Evolutionary conservation across 1,140 invertebrate species (phyloP).

Genomic region (Episyrphus balteatus): DNA sequence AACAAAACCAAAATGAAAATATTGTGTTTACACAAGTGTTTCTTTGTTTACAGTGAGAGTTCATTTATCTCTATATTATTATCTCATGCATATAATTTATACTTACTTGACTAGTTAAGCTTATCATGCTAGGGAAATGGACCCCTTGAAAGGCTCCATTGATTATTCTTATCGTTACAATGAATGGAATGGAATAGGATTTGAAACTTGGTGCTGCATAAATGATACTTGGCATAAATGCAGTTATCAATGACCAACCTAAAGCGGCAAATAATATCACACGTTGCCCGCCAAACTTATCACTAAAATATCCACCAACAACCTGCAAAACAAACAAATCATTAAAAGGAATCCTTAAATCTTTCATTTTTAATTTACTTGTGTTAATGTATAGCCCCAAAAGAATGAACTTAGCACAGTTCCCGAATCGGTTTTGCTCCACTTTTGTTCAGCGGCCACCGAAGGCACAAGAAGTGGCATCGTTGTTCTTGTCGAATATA

Average conservation of each 20-base stretch:
- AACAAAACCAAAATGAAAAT: no score
- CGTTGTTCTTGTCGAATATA: conserved; percentile 57
- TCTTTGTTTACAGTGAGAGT: neutral
- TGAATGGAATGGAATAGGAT: conserved; percentile 44
- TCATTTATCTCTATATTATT: neutral
- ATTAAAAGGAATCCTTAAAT: neutral
- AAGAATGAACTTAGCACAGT: conserved; percentile 64
- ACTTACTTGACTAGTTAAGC: conserved; percentile 52
- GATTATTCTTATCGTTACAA: conserved; percentile 49
- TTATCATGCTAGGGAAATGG: conserved; percentile 63
- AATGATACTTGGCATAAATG: conserved; percentile 55
- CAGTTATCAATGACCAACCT: conserved; percentile 56
- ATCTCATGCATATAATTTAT: neutral
- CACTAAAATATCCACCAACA: conserved; percentile 56
- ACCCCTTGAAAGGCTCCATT: conserved; percentile 59
- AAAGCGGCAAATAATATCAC: conserved; percentile 52
- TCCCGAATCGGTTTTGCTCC: conserved; percentile 61
- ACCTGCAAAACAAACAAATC: conserved; percentile 19
- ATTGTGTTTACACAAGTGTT: neutral
- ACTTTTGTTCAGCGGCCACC: conserved; percentile 52
- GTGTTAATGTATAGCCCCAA: conserved; percentile 66
- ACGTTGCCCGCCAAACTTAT: conserved; percentile 55
- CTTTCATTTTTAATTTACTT: conserved; percentile 45
- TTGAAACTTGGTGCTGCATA: conserved; percentile 43
- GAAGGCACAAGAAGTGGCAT: conserved; percentile 55